Percentiles rank a stretch among this genome's conserved stretches.
Conservation (phyloP, 1,140 invertebrate genomes). For the Harlomillsia oculata region DNA sequence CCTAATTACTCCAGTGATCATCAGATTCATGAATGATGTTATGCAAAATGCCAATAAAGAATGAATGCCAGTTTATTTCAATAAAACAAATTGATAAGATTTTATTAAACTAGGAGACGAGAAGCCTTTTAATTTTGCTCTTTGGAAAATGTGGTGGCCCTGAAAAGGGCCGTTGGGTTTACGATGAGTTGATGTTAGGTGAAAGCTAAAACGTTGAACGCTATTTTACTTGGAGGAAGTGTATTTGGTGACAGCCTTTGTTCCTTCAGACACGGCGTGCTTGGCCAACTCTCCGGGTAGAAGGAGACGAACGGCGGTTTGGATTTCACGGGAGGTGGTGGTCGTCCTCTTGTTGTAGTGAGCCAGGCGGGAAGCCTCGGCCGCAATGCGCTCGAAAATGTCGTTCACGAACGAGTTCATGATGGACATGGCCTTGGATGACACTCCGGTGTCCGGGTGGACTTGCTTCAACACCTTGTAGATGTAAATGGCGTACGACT, state of each 20-base stretch:
- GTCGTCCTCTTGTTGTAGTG: slow-evolving; percentile 58
- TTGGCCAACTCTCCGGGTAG: slow-evolving; percentile 54
- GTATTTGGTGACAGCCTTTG: slow-evolving; percentile 52
- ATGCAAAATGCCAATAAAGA: no score
- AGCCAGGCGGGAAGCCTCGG: slow-evolving; percentile 56
- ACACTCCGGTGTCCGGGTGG: slow-evolving; percentile 59
- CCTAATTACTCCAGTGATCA: no score
- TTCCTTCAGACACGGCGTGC: slow-evolving; percentile 51
- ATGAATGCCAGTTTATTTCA: no score
- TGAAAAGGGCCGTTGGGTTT: slow-evolving; percentile 41
- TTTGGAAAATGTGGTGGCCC: slow-evolving; percentile 37
- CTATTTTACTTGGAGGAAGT: slow-evolving; percentile 48
- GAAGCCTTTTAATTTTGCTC: no score
- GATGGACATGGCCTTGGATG: slow-evolving; percentile 51
- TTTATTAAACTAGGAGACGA: no score
- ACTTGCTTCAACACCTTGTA: slow-evolving; percentile 64
- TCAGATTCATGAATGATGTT: no score
- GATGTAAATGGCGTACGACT: slow-evolving; percentile 60
- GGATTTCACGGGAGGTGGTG: slow-evolving; percentile 44
- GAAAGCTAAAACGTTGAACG: not conserved
- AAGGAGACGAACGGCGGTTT: slow-evolving; percentile 52
- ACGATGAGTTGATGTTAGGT: not conserved
- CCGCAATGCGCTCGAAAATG: slow-evolving; percentile 57
- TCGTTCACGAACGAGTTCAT: slow-evolving; percentile 59
- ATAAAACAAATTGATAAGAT: no score